Evolutionary conservation across 2,113 vertebrate species (phyloP).

Genomic region (Paracanthobrama guichenoti): DNA sequence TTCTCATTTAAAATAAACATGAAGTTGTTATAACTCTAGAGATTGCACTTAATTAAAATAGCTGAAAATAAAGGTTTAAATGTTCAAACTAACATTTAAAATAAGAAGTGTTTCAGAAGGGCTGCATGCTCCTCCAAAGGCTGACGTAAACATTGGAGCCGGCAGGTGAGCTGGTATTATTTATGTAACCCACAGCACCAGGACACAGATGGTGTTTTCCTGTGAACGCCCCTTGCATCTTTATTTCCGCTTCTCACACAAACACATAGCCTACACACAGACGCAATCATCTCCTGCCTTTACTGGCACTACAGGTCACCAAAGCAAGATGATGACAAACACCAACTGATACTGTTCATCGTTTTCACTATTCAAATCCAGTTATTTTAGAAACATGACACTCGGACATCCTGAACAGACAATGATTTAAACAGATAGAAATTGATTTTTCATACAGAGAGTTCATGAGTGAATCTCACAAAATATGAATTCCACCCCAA

Average conservation of each 20-base stretch:
- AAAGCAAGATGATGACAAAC: slow-evolving; percentile 9
- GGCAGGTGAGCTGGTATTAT: slow-evolving; percentile 42
- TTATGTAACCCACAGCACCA: slow-evolving; percentile 55
- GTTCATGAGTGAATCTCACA: neutral
- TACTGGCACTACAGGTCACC: slow-evolving; percentile 4
- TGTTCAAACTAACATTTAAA: slow-evolving; percentile 21
- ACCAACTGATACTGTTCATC: neutral
- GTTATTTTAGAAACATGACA: neutral
- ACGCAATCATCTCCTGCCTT: neutral
- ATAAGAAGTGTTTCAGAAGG: slow-evolving; percentile 6
- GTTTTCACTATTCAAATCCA: neutral
- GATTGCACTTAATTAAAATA: neutral
- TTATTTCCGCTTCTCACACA: slow-evolving; percentile 39
- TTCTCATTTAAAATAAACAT: neutral
- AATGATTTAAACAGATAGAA: neutral
- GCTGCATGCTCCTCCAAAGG: slow-evolving; percentile 22
- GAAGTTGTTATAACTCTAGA: neutral
- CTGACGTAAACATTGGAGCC: slow-evolving; percentile 23
- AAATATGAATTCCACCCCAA: neutral
- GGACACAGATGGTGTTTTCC: slow-evolving; percentile 66
- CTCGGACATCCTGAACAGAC: neutral
- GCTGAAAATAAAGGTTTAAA: neutral
- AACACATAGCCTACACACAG: slow-evolving; percentile 22
- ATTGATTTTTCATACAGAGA: slow-evolving; percentile 13
- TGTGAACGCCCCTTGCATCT: slow-evolving; percentile 52